Percentiles rank a stretch among this genome's conserved stretches.
Conservation (phyloP, 2,113 vertebrate species). For the Aldabrachelys gigantea region DNA sequence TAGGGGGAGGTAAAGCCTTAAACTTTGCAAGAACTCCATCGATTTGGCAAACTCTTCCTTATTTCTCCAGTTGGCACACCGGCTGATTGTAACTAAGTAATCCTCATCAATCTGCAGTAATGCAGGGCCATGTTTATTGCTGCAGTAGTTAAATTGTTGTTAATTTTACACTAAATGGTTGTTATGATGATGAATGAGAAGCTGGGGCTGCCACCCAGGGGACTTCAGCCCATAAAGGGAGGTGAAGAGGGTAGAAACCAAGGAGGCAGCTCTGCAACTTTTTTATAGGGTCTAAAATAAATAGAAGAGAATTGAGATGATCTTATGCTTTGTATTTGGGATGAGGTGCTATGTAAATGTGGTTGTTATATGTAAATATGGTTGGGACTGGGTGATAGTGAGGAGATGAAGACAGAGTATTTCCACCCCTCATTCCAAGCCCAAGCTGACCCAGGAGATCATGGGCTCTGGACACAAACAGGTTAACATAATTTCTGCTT, state of each 20-base stretch:
- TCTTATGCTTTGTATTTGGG: conserved; percentile 39
- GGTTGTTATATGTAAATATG: neutral
- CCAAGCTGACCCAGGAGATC: neutral
- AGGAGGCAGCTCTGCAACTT: neutral
- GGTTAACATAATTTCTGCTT: neutral
- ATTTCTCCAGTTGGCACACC: conserved; percentile 17
- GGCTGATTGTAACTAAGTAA: conserved; percentile 74
- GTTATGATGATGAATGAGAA: conserved; percentile 82
- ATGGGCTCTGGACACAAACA: conserved; percentile 12
- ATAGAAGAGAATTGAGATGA: neutral
- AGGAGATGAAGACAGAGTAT: neutral
- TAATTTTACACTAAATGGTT: conserved; percentile 85
- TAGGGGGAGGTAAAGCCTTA: neutral
- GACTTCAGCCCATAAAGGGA: conserved; percentile 52
- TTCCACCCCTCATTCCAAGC: neutral
- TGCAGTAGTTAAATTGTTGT: conserved; percentile 82
- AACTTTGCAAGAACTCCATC: conserved; percentile 49
- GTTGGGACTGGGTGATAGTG: conserved; percentile 8
- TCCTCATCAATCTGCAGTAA: conserved; percentile 77
- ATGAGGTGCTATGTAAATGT: conserved; percentile 28
- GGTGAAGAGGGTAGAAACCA: neutral
- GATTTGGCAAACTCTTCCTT: conserved; percentile 34
- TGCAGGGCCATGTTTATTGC: conserved; percentile 78
- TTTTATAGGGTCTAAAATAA: neutral
- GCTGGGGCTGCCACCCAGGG: conserved; percentile 70